These are phyloP conservation scores for Syrphus vitripennis DNA, from an alignment of 2,888 invertebrate genomes.

Conservation along the genomic window DNA sequence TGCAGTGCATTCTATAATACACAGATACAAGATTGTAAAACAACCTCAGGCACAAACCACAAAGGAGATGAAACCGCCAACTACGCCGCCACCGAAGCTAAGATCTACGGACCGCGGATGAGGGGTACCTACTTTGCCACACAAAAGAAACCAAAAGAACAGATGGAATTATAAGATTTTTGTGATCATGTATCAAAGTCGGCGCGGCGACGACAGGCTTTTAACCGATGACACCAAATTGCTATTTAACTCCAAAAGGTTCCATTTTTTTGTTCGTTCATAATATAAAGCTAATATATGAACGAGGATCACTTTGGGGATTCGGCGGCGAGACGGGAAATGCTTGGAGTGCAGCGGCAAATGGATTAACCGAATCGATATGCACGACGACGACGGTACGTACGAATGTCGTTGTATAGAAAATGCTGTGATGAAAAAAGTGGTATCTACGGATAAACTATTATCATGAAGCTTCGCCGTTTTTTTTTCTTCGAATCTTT, in stretches of 20 bases:
- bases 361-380: constrained; percentile 66
- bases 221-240: constrained; percentile 74
- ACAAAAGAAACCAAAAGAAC: constrained; percentile 49
- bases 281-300: constrained; percentile 27
- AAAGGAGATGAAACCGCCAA: constrained; percentile 17
- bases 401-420: background rate
- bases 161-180: constrained; percentile 72
- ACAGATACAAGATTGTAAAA: constrained; percentile 66
- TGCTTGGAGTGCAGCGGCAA: constrained; percentile 32
- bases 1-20: constrained; percentile 49
- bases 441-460: background rate
- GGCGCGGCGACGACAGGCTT: constrained; percentile 73
- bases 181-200: constrained; percentile 72
- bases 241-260: constrained; percentile 72
- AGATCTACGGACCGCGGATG: background rate
- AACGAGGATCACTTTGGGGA: background rate
- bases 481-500: background rate
- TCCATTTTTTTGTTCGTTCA: constrained; percentile 18
- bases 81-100: background rate
- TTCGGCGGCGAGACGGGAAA: background rate
- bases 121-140: background rate
- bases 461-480: constrained; percentile 22
- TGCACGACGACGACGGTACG: background rate
- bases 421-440: background rate
- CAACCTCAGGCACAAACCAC: constrained; percentile 57